phyloP scores from a whole-genome alignment of 2,888 invertebrate species.

The Physocephala rufipes region DNA sequence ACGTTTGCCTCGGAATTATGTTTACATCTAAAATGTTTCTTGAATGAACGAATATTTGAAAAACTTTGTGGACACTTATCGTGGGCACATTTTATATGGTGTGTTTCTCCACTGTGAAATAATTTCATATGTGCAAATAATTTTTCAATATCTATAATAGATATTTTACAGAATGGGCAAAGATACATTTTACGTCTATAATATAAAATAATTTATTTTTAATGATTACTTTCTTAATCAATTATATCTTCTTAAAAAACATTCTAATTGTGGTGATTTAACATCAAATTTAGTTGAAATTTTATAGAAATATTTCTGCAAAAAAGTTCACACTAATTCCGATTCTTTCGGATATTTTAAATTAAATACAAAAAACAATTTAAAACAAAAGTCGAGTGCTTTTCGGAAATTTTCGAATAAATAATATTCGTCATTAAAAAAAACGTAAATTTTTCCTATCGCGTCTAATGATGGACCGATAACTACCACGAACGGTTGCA shows the following conservation, averaged over 20 bases:
- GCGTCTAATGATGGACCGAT: not conserved
- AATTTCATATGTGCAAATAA: not conserved
- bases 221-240: not conserved
- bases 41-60: too few relatives aligned
- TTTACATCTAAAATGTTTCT: too few relatives aligned
- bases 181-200: not conserved
- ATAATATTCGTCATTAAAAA: not conserved
- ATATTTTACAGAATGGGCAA: not conserved
- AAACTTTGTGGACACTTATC: too few relatives aligned
- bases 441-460: not conserved
- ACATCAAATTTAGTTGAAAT: not conserved
- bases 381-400: not conserved
- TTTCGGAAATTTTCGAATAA: not conserved
- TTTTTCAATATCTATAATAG: not conserved
- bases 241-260: not conserved
- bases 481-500: not conserved
- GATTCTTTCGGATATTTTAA: not conserved
- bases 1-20: too few relatives aligned
- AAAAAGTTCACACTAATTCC: not conserved
- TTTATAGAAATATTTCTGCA: not conserved
- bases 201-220: not conserved
- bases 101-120: too few relatives aligned
- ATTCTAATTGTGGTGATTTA: constrained; percentile 2
- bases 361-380: constrained; percentile 2
- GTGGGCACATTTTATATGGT: too few relatives aligned